A percentile compares a stretch with the other conserved stretches of the same genome.
Evolutionary conservation across 1,140 invertebrate species (phyloP).

Genomic region (Cydia strobilella): DNA sequence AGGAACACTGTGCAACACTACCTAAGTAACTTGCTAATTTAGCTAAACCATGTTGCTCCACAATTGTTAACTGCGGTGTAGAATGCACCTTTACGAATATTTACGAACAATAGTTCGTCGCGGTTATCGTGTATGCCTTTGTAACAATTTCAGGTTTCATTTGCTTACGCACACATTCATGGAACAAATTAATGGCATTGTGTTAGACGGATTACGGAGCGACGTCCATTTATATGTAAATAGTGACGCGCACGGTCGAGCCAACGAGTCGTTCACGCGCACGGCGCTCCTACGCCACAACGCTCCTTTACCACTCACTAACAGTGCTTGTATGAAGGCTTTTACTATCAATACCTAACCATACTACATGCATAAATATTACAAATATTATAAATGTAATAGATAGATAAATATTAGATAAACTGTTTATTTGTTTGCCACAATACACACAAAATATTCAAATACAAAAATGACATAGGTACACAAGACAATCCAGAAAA

Average conservation of each 20-base stretch:
- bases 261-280: slow-evolving; percentile 56
- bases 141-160: slow-evolving; percentile 62
- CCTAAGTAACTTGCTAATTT: too few relatives aligned
- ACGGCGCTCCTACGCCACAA: slow-evolving; percentile 44
- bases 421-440: too few relatives aligned
- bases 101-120: slow-evolving; percentile 13
- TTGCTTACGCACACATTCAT: slow-evolving; percentile 58
- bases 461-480: too few relatives aligned
- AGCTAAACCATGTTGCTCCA: too few relatives aligned
- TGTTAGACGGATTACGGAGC: slow-evolving; percentile 73
- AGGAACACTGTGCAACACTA: too few relatives aligned
- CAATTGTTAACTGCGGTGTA: too few relatives aligned
- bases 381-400: too few relatives aligned
- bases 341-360: background rate
- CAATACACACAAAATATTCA: too few relatives aligned
- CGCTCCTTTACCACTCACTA: background rate
- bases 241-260: slow-evolving; percentile 70
- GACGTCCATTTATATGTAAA: slow-evolving; percentile 78
- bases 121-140: slow-evolving; percentile 36
- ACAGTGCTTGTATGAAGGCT: background rate
- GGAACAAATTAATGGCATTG: slow-evolving; percentile 74
- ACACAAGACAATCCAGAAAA: too few relatives aligned
- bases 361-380: too few relatives aligned
- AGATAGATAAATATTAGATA: too few relatives aligned
- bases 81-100: background rate